Percentiles rank a stretch among this genome's conserved stretches.
Evolutionary conservation across 2,888 invertebrate species (phyloP).

Genomic region (Morpho helenor): DNA sequence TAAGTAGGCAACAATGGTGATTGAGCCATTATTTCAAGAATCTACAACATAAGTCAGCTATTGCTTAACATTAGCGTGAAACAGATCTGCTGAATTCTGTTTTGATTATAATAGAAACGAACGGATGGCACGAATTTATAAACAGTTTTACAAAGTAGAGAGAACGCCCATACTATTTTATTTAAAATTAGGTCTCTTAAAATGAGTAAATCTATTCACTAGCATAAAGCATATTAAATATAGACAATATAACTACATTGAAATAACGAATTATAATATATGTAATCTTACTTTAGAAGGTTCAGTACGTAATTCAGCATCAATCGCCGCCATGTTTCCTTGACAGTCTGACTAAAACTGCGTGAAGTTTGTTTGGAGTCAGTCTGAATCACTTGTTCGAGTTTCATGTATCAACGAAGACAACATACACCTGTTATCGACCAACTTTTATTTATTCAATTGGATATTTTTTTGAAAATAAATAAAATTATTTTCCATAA

Average conservation of each 20-base stretch:
- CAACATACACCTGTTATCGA: slow-evolving; percentile 25
- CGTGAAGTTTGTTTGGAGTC: slow-evolving; percentile 32
- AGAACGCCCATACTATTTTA: slow-evolving; percentile 35
- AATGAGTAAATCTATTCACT: too few relatives aligned
- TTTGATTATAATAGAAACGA: slow-evolving; percentile 7
- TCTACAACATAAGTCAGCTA: slow-evolving; percentile 1
- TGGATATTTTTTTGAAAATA: too few relatives aligned
- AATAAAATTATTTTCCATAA: too few relatives aligned
- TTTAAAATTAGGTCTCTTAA: too few relatives aligned
- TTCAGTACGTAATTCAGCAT: slow-evolving; percentile 46
- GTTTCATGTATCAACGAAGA: slow-evolving; percentile 37
- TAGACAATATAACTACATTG: too few relatives aligned
- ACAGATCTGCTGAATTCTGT: slow-evolving; percentile 5
- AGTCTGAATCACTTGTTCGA: slow-evolving; percentile 9
- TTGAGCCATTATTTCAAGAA: background rate
- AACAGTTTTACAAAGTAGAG: slow-evolving; percentile 13
- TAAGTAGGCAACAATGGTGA: slow-evolving; percentile 5
- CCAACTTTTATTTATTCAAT: too few relatives aligned
- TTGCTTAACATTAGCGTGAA: slow-evolving; percentile 9
- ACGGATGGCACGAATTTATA: slow-evolving; percentile 19
- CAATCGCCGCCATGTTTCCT: slow-evolving; percentile 81
- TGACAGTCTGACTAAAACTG: slow-evolving; percentile 44
- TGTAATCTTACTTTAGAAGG: slow-evolving; percentile 59
- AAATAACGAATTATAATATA: too few relatives aligned
- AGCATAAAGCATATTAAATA: too few relatives aligned